phyloP scores from a whole-genome alignment of 1,140 invertebrate species.

The Plectrocnemia conspersa region DNA sequence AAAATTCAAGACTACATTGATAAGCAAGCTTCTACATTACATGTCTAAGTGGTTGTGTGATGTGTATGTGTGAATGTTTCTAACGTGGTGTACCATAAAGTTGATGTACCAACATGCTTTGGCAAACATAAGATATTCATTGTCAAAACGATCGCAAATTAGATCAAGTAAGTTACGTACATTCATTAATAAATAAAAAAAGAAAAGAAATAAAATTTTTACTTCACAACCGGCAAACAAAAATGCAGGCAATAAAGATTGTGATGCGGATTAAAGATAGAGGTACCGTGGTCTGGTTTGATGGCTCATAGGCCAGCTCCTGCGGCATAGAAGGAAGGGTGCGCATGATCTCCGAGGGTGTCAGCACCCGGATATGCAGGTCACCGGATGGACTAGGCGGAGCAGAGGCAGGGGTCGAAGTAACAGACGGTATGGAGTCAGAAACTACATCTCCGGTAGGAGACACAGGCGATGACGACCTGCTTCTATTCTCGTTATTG shows the following conservation, averaged over 20 bases:
- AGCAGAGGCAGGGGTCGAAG: slow-evolving; percentile 40
- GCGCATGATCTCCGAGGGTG: slow-evolving; percentile 81
- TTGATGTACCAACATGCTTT: no score
- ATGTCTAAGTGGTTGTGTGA: no score
- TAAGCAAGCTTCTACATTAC: no score
- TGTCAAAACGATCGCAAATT: no score
- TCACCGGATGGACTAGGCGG: slow-evolving; percentile 46
- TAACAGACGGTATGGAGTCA: slow-evolving; percentile 11
- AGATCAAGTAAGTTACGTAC: no score
- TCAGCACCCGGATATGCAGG: slow-evolving; percentile 78
- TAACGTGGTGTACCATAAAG: no score
- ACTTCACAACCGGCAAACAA: slow-evolving; percentile 45
- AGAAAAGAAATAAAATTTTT: no score
- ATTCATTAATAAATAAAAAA: no score
- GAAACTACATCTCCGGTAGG: slow-evolving; percentile 11
- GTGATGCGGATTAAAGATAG: slow-evolving; percentile 51
- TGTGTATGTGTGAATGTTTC: no score
- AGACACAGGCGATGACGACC: slow-evolving; percentile 38
- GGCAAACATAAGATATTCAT: no score
- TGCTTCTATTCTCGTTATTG: slow-evolving; percentile 11
- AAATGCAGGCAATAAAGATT: slow-evolving; percentile 57
- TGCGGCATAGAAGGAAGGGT: slow-evolving; percentile 73
- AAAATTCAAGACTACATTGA: no score
- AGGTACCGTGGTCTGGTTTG: slow-evolving; percentile 52
- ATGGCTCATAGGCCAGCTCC: slow-evolving; percentile 43